Evolutionary conservation across 2,888 invertebrate species (phyloP).

Genomic region (Sphaerophoria rueppellii): DNA sequence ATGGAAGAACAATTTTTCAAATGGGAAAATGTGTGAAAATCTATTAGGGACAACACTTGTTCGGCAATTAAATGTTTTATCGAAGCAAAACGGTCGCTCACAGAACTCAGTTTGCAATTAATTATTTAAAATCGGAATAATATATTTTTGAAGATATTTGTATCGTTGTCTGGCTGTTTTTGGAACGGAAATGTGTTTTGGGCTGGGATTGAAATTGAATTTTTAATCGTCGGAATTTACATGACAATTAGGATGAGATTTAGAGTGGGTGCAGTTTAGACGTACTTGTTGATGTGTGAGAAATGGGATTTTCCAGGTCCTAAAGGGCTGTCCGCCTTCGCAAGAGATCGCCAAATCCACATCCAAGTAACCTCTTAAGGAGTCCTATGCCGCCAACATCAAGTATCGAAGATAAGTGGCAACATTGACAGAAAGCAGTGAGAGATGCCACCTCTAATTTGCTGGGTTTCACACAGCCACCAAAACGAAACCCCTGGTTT

Average conservation of each 20-base stretch:
- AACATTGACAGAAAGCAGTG: too few relatives aligned
- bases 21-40: slow-evolving; percentile 66
- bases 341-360: too few relatives aligned
- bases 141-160: slow-evolving; percentile 60
- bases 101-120: slow-evolving; percentile 49
- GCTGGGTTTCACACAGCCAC: too few relatives aligned
- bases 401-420: too few relatives aligned
- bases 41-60: slow-evolving; percentile 60
- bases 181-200: background rate
- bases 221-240: slow-evolving; percentile 6
- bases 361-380: too few relatives aligned
- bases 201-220: background rate
- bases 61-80: slow-evolving; percentile 70
- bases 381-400: too few relatives aligned
- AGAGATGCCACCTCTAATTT: too few relatives aligned
- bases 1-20: background rate
- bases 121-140: slow-evolving; percentile 63
- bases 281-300: background rate
- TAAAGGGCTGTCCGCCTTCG: too few relatives aligned
- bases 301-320: background rate
- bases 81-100: slow-evolving; percentile 69
- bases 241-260: background rate
- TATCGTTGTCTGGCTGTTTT: slow-evolving; percentile 15
- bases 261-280: slow-evolving; percentile 4
- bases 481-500: too few relatives aligned